These are phyloP conservation scores for Psittacula derbiana DNA, from an alignment of 2,797 vertebrate species.

Conservation along the genomic window DNA sequence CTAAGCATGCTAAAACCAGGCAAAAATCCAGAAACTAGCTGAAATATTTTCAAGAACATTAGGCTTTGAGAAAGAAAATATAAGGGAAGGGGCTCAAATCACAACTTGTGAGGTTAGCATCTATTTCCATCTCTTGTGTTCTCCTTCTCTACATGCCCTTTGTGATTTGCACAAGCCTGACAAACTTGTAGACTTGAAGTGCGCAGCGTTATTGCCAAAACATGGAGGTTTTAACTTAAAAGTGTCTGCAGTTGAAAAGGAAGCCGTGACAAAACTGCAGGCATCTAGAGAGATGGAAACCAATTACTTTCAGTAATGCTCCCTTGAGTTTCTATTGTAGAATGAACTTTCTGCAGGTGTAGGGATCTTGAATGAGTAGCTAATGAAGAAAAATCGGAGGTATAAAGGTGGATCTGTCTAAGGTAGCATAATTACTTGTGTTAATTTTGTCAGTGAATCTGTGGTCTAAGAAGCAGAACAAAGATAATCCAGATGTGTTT, in stretches of 20 bases:
- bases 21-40: background rate
- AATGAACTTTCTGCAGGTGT: background rate
- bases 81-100: background rate
- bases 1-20: background rate
- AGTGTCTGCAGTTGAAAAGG: background rate
- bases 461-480: background rate
- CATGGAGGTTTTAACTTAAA: background rate
- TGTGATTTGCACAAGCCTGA: constrained; percentile 9
- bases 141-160: background rate
- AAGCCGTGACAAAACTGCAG: background rate
- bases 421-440: background rate
- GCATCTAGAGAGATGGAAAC: background rate
- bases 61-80: background rate
- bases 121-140: background rate
- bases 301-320: background rate
- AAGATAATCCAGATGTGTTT: background rate
- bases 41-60: background rate
- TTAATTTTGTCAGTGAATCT: background rate
- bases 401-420: background rate
- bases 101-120: background rate
- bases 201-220: background rate
- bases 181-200: background rate
- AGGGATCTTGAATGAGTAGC: background rate
- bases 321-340: background rate
- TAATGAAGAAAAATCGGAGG: background rate